Conservation (phyloP, 1,140 invertebrate species). For the Cepaea nemoralis region DNA sequence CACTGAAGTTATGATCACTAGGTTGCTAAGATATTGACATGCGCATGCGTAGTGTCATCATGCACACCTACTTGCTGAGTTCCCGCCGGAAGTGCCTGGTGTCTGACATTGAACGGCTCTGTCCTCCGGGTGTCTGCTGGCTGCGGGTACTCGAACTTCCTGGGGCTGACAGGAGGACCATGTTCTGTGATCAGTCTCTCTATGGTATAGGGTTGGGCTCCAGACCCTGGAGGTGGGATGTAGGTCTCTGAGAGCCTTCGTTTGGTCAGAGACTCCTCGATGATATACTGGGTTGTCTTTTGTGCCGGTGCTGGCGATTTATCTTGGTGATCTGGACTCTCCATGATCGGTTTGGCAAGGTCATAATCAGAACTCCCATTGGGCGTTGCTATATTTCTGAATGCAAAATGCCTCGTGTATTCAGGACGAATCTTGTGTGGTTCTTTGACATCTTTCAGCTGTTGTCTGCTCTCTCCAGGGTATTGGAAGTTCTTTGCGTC, state of each 20-base stretch:
- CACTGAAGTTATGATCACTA: too few relatives aligned
- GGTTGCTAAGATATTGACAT: too few relatives aligned
- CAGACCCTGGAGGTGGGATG: not conserved
- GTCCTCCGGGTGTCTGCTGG: not conserved
- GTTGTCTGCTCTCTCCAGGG: not conserved
- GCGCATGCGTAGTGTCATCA: not conserved
- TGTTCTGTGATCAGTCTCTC: not conserved
- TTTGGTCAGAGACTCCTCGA: not conserved
- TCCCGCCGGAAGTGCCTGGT: not conserved
- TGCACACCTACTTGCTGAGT: constrained; percentile 9
- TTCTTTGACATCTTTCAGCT: not conserved
- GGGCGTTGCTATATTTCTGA: not conserved
- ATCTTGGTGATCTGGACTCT: not conserved
- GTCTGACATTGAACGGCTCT: not conserved
- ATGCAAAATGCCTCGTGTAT: not conserved
- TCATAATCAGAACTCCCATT: not conserved
- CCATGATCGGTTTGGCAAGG: not conserved
- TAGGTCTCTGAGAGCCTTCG: not conserved
- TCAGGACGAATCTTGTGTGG: not conserved
- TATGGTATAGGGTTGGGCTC: not conserved
- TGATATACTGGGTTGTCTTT: not conserved
- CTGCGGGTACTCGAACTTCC: not conserved
- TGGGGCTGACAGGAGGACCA: not conserved
- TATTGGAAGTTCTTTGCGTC: not conserved
- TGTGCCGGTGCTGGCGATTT: not conserved